Percentiles rank a stretch among this genome's conserved stretches.
Conservation (phyloP, 2,888 invertebrate genomes). For the Ernsta delagoae region DNA sequence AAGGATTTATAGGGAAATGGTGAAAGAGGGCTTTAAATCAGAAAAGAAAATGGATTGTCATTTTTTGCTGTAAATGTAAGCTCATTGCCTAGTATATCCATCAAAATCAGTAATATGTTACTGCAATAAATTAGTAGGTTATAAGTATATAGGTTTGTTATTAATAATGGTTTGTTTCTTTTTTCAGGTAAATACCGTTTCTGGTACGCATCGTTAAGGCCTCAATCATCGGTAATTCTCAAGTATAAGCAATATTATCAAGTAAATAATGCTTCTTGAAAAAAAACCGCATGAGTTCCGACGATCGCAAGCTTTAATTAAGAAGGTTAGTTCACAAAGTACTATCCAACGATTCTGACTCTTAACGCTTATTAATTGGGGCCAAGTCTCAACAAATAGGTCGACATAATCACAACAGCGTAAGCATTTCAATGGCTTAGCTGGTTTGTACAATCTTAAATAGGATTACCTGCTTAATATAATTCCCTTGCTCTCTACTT, state of each 20-base stretch:
- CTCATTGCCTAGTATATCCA: no score
- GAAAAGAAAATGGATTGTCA: no score
- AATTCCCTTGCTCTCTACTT: slow-evolving; percentile 1
- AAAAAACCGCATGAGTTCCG: slow-evolving; percentile 15
- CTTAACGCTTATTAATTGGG: slow-evolving; percentile 28
- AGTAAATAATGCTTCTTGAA: not conserved
- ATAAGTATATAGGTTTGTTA: no score
- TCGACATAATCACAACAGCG: slow-evolving; percentile 33
- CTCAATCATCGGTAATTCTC: no score
- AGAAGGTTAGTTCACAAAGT: slow-evolving; percentile 26
- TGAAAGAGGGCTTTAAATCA: no score
- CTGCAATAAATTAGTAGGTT: no score
- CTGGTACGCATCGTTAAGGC: not conserved
- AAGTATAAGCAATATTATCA: no score
- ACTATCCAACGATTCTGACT: slow-evolving; percentile 7
- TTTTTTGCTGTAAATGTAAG: no score
- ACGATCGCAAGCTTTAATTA: slow-evolving; percentile 19
- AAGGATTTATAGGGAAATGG: no score
- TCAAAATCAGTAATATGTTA: no score
- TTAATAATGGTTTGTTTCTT: slow-evolving; percentile 5
- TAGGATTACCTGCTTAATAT: slow-evolving; percentile 23
- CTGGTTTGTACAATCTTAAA: slow-evolving; percentile 30
- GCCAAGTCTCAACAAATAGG: slow-evolving; percentile 32
- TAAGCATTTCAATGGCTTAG: slow-evolving; percentile 29
- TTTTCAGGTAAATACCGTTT: slow-evolving; percentile 35